Evolutionary conservation across 2,888 invertebrate genomes (phyloP), one percentile per base, ranked within the genome.

Genomic region (Andrena minutula): DNA sequence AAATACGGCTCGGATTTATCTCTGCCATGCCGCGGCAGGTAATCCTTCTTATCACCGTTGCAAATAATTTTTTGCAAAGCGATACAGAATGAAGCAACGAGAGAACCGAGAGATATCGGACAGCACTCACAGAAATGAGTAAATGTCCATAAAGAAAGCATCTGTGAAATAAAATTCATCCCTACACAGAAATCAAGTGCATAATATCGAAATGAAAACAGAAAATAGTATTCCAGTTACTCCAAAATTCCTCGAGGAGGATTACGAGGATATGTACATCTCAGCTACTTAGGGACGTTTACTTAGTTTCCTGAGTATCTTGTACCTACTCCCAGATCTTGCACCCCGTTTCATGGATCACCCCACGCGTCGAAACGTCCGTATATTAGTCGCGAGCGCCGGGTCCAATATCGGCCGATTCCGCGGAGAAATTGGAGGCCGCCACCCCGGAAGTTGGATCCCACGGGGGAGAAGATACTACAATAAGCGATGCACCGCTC

Each of bases 401-500:
- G 6, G 32, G 26, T 66, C 30, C 66, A 64, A 41, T 49, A 58
- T 60, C 63, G 60, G 5, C 53, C 56, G 56, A 63, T 41, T 49
- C 23, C 8, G 10, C n/a, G 56, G n/a, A 7, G 47, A 23, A 32
- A 16, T 26, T 47, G 32, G 30, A 23, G 5, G 47, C 20, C 10
- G 32, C 32, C 51, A 16, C 20, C 20, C 23, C 63, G 20, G 16
- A 28, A 35, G 28, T 30, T 49, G 56, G 47, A 66, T 78, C 61
- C 32, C 5, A 16, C 2, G 23, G 56, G 64, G 10, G 32, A 51
- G 56, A 56, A 56, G 56, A 56, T 53, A 20, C 35, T 53, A 53
- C 69, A 61, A 68, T 70, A 58, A 77, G 64, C 77, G 74, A 84
- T 79, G 87, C 84, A 85, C 75, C 84, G 82, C 81, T 73, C 84